These are phyloP conservation scores for Neosilurus mollespiculum DNA, from an alignment of 2,797 vertebrate species.

Conservation along the genomic window DNA sequence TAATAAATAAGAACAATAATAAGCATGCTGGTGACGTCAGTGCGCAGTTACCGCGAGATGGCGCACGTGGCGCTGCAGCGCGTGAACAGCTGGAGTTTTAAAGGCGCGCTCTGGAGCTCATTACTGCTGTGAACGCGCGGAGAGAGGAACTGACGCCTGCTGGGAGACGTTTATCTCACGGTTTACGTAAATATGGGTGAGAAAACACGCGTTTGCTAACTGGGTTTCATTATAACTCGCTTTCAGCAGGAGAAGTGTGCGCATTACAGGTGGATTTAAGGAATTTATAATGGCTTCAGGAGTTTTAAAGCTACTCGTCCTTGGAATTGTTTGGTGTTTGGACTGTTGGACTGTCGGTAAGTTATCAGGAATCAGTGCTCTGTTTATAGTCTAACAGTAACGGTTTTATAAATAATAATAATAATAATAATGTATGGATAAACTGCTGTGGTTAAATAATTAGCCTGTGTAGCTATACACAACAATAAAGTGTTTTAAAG, in stretches of 20 bases:
- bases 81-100: background rate
- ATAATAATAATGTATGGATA: too few species aligned
- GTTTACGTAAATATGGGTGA: background rate
- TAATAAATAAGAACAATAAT: too few species aligned
- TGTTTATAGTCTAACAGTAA: background rate
- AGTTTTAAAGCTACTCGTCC: background rate
- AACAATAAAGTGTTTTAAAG: too few species aligned
- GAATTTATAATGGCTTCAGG: background rate
- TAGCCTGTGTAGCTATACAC: too few species aligned
- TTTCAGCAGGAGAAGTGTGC: background rate
- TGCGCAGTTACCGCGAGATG: conserved; percentile 1
- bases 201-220: background rate
- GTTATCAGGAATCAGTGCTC: background rate
- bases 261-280: background rate
- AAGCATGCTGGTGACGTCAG: conserved; percentile 1
- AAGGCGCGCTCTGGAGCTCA: fast-evolving
- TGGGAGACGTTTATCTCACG: background rate
- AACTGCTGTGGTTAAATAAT: too few species aligned
- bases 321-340: conserved; percentile 28
- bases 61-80: background rate
- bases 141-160: background rate
- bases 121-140: background rate
- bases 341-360: conserved; percentile 27
- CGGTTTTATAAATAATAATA: too few species aligned
- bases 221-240: background rate